phyloP scores from a whole-genome alignment of 2,888 invertebrate genomes.

The Agonopterix subpropinquella region DNA sequence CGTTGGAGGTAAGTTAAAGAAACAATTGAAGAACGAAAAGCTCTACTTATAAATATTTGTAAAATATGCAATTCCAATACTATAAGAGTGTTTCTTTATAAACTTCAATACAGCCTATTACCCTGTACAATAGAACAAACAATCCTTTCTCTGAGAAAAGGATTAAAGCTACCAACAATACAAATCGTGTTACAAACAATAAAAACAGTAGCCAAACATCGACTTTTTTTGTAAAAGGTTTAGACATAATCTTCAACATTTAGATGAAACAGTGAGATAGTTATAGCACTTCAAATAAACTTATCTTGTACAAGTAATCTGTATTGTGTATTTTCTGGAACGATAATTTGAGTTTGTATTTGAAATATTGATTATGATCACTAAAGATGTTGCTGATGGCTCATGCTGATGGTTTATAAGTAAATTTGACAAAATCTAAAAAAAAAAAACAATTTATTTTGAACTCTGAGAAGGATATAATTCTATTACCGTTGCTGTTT shows the following conservation, averaged over 20 bases:
- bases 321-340: conserved; percentile 25
- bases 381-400: not conserved
- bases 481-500: not conserved
- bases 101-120: conserved; percentile 6
- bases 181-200: conserved; percentile 60
- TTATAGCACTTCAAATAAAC: conserved; percentile 34
- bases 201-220: conserved; percentile 51
- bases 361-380: conserved; percentile 30
- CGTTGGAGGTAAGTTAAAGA: conserved; percentile 43
- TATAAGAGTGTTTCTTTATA: conserved; percentile 10
- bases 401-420: too few relatives aligned
- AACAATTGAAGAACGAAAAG: not conserved
- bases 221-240: conserved; percentile 35
- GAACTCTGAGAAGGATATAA: too few relatives aligned
- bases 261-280: conserved; percentile 48
- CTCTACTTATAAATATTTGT: too few relatives aligned
- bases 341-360: conserved; percentile 11
- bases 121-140: conserved; percentile 17
- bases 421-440: too few relatives aligned
- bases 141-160: conserved; percentile 49
- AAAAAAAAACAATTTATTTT: too few relatives aligned
- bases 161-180: conserved; percentile 49
- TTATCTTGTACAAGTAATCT: conserved; percentile 53
- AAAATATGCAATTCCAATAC: not conserved
- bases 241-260: conserved; percentile 37